Percentiles rank a stretch among this genome's conserved stretches.
Evolutionary conservation across 23 tunicate genomes (phyloP).

Genomic region (Halocynthia aurantium): DNA sequence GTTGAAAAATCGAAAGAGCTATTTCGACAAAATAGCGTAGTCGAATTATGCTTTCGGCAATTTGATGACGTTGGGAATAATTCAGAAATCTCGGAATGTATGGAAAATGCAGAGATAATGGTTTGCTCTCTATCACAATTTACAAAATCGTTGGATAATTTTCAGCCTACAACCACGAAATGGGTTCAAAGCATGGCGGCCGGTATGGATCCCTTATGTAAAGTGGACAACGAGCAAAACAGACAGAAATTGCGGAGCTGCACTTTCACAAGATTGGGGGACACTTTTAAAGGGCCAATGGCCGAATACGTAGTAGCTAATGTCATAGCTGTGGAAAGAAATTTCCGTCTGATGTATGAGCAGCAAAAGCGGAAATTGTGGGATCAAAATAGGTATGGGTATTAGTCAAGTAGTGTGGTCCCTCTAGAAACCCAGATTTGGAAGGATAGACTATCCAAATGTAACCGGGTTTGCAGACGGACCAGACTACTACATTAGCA

Average conservation of each 20-base stretch:
- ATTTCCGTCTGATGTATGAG: conserved; percentile 5
- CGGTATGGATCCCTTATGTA: conserved; percentile 11
- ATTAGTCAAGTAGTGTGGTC: no score
- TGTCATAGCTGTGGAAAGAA: conserved; percentile 36
- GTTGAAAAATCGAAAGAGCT: no score
- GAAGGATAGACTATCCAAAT: no score
- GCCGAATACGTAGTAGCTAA: conserved; percentile 33
- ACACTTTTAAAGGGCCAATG: conserved; percentile 1
- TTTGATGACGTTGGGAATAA: background rate
- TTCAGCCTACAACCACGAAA: background rate
- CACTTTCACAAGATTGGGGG: conserved; percentile 21
- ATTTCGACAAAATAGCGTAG: no score
- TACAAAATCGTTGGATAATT: background rate
- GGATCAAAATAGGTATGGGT: background rate
- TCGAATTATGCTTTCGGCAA: no score
- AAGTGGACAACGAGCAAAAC: background rate
- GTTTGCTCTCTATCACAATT: background rate
- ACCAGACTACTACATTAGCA: no score
- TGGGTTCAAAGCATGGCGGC: conserved; percentile 47
- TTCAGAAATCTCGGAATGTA: background rate
- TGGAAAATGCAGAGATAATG: background rate
- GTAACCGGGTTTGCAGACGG: no score
- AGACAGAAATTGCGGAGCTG: background rate
- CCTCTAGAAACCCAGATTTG: no score
- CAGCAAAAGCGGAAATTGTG: conserved; percentile 15